Evolutionary conservation across 2,888 invertebrate genomes (phyloP), one percentile per base, ranked within the genome.

Genomic region (Elgonia sp.): DNA sequence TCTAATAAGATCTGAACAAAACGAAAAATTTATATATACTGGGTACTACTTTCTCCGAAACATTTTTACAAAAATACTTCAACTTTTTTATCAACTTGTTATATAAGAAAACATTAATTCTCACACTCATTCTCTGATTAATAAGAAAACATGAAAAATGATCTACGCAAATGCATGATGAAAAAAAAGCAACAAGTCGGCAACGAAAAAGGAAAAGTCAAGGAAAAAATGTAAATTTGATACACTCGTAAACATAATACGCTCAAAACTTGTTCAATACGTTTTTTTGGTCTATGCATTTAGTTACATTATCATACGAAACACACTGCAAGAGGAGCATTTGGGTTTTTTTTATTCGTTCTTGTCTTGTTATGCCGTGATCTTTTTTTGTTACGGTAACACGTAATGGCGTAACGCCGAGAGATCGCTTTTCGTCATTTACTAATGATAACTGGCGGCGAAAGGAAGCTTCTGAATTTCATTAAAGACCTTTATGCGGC

Each of bases 251-350:
- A 72, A 72, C 40, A 57, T 72, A 57, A 72, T 55, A 55, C 72
- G 72, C 40, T 55, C 72, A 40, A 20, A 57, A 57, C 72, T 72
- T 57, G 72, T 72, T 72, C 57, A 40, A 29, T 40, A 42, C 3
- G 16, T 55, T 55, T 65, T 77, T 77, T 77, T 65, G 65, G 65
- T 10, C 39, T 21, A 0, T 65, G 65, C 76, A 65, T 65, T 55
- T 21, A 77, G 65, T 77, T 77, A 77, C 62, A 77, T 76, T 55
- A 77, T 77, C 65, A 65, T 55, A 77, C 53, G 65, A 77, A 77
- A 77, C 65, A 77, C 29, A 73, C 37, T 65, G 5, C 65, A 77
- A 77, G 65, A 65, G 65, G 65, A 77, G 55, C 65, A 77, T 77
- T 77, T 55, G 20, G 37, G 37, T 65, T 77, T 65, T 77, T 65